phyloP scores from a whole-genome alignment of 1,140 invertebrate species.

The Paralvinella palmiformis region DNA sequence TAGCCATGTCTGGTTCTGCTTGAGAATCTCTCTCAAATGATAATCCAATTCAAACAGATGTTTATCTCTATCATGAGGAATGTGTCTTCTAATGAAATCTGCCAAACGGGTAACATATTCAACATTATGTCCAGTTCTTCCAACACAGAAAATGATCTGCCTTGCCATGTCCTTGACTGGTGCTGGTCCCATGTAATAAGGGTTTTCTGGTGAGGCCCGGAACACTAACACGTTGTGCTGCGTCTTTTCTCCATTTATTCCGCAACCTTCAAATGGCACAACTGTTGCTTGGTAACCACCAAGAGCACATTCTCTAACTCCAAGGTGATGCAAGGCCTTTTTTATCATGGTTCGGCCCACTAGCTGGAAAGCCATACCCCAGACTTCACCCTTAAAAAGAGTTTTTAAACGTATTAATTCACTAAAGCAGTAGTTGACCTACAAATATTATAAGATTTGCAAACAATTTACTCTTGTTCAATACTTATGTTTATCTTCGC shows the following conservation, averaged over 20 bases:
- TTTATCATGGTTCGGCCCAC: conserved; percentile 58
- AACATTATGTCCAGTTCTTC: conserved; percentile 77
- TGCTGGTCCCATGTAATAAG: conserved; percentile 62
- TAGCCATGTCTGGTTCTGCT: not conserved
- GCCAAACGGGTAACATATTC: conserved; percentile 63
- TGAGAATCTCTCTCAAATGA: not conserved
- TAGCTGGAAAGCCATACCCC: conserved; percentile 87
- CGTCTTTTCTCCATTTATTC: not conserved
- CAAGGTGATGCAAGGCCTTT: conserved; percentile 70
- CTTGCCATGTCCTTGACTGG: conserved; percentile 68
- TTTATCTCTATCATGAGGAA: conserved; percentile 53
- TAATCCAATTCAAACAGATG: conserved; percentile 60
- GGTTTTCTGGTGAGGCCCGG: conserved; percentile 69
- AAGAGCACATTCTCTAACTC: conserved; percentile 71
- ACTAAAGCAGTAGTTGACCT: too few species aligned
- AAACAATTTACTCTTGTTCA: too few species aligned
- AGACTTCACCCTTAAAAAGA: conserved; percentile 60
- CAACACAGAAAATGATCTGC: conserved; percentile 67
- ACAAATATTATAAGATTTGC: too few species aligned
- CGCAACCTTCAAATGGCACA: conserved; percentile 15
- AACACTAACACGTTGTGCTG: conserved; percentile 53
- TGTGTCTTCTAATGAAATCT: conserved; percentile 14
- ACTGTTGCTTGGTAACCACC: conserved; percentile 45
- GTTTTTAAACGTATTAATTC: too few species aligned
- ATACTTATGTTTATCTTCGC: too few species aligned